Evolutionary conservation across 1,140 invertebrate genomes (phyloP), one percentile per base, ranked within the genome.

Genomic region (Drosophila tsacasi): DNA sequence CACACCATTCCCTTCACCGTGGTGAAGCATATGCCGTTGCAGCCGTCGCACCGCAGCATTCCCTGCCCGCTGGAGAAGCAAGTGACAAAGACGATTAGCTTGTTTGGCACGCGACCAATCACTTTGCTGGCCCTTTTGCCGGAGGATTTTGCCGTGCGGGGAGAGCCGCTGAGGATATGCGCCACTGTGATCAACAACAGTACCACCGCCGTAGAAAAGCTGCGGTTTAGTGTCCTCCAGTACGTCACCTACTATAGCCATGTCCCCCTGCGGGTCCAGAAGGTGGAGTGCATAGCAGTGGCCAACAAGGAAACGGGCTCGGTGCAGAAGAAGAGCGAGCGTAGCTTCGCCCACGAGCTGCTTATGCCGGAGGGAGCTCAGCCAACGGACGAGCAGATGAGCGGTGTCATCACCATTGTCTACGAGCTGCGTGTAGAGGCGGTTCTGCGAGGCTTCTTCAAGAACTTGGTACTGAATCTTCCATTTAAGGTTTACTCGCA

Each of bases 151-250:
- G 91, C 81, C 2, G 91, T 92, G 23, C 83, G 85, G 0, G 91
- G 91, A 1, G 92, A 93, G 30, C 91, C 91, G 12, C 54, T 93
- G 13, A 75, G 85, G n/a, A 85, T 93, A 23, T 93, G 87, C 50
- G 92, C 92, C 17, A 92, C 91, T 12, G 91, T 93, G 17, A 83
- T 76, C 27, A 93, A 93, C 54, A 84, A 92, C 46, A 93, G 92
- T 62, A 91, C 82, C 3, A 93, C 91, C 7, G 89, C 92, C 63
- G 91, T 93, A 46, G 92, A 93, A 21, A 93, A 93, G 61, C 71
- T 93, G 63, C 89, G 92, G 19, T 93, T 93, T 40, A 83, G 49
- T 47, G 71, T 91, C 5, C 63, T 81, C 3, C 92, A 93, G 77
- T 83, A 92, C 46, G 79, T 93, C 42, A 83, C 72, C 37, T 93